A percentile compares a stretch with the other conserved stretches of the same genome.
Conservation (phyloP, 2,888 invertebrate genomes). For the Harmothoe impar region DNA sequence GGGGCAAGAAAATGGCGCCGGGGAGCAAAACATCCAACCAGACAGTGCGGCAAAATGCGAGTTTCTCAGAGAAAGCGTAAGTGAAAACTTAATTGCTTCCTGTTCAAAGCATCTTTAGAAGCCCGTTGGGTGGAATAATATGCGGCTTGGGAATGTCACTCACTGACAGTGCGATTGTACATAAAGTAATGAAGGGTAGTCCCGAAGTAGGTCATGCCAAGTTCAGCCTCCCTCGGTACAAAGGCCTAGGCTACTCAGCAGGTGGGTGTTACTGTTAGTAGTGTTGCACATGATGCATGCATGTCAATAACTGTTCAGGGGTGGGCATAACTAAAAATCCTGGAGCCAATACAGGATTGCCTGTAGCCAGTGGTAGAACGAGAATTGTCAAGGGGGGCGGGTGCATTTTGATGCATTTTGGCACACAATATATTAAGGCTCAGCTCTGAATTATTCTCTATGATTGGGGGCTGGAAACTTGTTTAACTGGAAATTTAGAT, state of each 20-base stretch:
- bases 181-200: not conserved
- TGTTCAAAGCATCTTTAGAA: not conserved
- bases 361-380: too few relatives aligned
- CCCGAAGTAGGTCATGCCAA: not conserved
- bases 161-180: not conserved
- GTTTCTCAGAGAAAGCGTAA: conserved; percentile 28
- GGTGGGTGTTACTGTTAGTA: not conserved
- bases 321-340: too few relatives aligned
- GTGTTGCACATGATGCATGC: not conserved
- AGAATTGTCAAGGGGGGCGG: too few relatives aligned
- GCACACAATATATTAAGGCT: too few relatives aligned
- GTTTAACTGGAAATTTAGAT: too few relatives aligned
- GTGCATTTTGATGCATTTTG: too few relatives aligned
- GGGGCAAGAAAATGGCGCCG: conserved; percentile 31
- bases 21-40: not conserved
- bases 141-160: not conserved
- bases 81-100: not conserved
- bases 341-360: too few relatives aligned
- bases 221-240: not conserved
- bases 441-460: too few relatives aligned
- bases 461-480: too few relatives aligned
- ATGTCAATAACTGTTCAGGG: too few relatives aligned
- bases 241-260: too few relatives aligned
- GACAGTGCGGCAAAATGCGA: conserved; percentile 1
- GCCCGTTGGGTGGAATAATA: not conserved